phyloP scores from a whole-genome alignment of 1,140 invertebrate species.

The Wiebesia pumilae region DNA sequence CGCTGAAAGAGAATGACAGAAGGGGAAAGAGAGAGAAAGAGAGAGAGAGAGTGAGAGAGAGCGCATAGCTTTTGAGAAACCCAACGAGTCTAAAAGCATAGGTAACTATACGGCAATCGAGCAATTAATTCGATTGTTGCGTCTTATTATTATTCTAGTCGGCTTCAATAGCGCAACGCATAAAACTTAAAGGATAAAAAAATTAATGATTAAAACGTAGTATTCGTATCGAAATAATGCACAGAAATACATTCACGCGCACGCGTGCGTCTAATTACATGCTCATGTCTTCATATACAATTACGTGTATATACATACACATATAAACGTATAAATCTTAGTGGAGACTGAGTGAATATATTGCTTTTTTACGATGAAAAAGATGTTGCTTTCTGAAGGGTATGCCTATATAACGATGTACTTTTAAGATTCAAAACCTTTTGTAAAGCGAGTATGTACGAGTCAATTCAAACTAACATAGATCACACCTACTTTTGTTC shows the following conservation, averaged over 20 bases:
- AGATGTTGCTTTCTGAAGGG: conserved; percentile 8
- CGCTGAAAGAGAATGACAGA: background rate
- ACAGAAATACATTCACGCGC: background rate
- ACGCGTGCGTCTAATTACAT: conserved; percentile 15
- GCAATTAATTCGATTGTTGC: conserved; percentile 9
- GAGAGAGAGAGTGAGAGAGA: background rate
- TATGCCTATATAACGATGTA: conserved; percentile 26
- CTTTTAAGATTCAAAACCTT: conserved; percentile 25
- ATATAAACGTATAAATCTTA: conserved; percentile 33
- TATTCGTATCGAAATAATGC: conserved; percentile 29
- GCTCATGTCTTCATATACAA: background rate
- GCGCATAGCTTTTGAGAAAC: too few species aligned
- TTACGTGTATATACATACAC: conserved; percentile 15
- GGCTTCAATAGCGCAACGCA: conserved; percentile 49
- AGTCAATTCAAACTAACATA: conserved; percentile 4
- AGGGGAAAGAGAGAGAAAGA: background rate
- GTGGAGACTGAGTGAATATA: conserved; percentile 42
- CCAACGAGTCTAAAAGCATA: conserved; percentile 44
- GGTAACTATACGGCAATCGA: conserved; percentile 22
- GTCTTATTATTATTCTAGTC: conserved; percentile 53
- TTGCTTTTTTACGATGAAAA: conserved; percentile 42
- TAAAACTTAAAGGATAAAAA: conserved; percentile 44
- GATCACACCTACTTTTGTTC: background rate
- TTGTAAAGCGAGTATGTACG: conserved; percentile 22
- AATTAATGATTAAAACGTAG: conserved; percentile 35